Evolutionary conservation across 1,140 invertebrate species (phyloP), one percentile per base, ranked within the genome.

Genomic region (Psix sp.): DNA sequence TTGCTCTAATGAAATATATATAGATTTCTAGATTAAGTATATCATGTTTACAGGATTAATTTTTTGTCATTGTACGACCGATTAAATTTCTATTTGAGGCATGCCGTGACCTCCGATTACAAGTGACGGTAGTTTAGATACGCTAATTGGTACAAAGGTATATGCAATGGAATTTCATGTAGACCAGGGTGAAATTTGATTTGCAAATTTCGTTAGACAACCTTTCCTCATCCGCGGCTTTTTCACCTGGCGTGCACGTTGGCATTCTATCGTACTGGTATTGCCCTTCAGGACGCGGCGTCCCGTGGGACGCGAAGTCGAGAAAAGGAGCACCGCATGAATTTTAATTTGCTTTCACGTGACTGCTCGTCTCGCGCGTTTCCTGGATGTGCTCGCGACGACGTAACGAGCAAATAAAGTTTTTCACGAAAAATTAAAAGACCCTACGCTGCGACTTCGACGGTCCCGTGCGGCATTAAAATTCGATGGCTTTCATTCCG

Each of bases 341-440:
- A 85, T 85, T 85, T 85, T 84, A 85, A 85, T 85, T 84, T 80
- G 40, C 65, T 75, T 73, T 75, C 77, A 78, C 77, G 71, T 76
- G 59, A 74, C 63, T 65, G 51, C 57, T 76, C 72, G 73, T 76
- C 66, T 63, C 46, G 66, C 39, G 60, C 63, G 42, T 21, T 62
- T 43, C 36, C 35, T 57, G 38, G 57, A 78, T 78, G 63, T 70
- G 71, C 77, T 77, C 62, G 71, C 80, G 54, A 80, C 75, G 76
- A 65, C 66, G 78, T 84, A 85, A 84, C 80, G 78, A 84, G 80
- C 73, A 73, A 75, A 78, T 80, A 81, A 84, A 85, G 80, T 85
- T 86, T 84, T 82, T 78, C 76, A 83, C 77, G 77, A 82, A 83
- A 85, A 85, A 84, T 85, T 83, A 84, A 85, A 85, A 84, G 76